Percentiles rank a stretch among this genome's conserved stretches.
Conservation (phyloP, 2,888 invertebrate species). For the Cynaeus angustus region DNA sequence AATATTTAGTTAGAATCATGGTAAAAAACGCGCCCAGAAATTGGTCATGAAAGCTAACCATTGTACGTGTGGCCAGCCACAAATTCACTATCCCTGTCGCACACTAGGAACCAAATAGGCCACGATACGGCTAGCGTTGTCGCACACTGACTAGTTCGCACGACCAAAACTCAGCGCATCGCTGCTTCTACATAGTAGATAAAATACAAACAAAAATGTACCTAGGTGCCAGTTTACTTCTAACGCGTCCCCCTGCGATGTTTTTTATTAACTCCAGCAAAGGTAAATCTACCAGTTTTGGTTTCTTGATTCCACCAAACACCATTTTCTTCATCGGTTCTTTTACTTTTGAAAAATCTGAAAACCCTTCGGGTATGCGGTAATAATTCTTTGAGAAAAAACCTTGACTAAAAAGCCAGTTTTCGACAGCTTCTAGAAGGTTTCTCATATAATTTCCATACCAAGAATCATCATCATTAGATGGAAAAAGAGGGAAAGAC, state of each 20-base stretch:
- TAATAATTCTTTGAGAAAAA: constrained; percentile 60
- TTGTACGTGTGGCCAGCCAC: no score
- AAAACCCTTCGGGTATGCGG: constrained; percentile 63
- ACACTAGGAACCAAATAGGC: no score
- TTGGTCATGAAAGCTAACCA: no score
- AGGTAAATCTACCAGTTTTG: constrained; percentile 54
- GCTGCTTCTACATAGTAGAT: no score
- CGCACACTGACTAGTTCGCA: no score
- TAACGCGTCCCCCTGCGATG: constrained; percentile 56
- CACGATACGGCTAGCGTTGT: no score
- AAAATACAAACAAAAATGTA: no score
- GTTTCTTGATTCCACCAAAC: constrained; percentile 24
- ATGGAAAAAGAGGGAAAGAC: constrained; percentile 63
- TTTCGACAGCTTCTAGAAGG: constrained; percentile 64
- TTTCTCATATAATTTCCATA: constrained; percentile 61
- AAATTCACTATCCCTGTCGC: no score
- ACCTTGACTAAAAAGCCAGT: constrained; percentile 69
- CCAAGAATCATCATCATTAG: constrained; percentile 41
- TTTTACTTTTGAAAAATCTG: constrained; percentile 38
- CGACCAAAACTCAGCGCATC: no score
- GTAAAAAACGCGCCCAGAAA: no score
- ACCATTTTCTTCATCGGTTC: constrained; percentile 42
- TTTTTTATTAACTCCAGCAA: constrained; percentile 64
- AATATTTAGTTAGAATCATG: neutral
- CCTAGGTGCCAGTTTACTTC: neutral